Conservation (phyloP, 2,797 vertebrate species). For the Morelia viridis region DNA sequence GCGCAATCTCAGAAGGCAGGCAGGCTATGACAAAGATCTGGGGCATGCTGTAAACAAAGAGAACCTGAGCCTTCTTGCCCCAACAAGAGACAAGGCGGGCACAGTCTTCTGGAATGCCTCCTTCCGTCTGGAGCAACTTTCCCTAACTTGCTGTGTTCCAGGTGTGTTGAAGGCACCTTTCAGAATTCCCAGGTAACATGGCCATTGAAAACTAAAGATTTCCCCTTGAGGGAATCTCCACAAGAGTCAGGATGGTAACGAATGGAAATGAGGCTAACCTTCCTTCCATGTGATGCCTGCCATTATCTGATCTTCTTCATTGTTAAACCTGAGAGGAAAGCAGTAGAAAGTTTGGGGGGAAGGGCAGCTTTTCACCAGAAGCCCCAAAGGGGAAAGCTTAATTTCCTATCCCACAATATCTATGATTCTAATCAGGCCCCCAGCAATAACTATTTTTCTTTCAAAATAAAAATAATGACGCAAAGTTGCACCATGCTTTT, state of each 20-base stretch:
- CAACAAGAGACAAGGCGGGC: constrained; percentile 45
- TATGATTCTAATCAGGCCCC: background rate
- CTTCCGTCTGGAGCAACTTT: constrained; percentile 24
- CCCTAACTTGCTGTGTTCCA: background rate
- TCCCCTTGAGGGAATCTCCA: background rate
- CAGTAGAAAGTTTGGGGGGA: background rate
- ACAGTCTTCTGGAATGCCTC: constrained; percentile 52
- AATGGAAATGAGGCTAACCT: background rate
- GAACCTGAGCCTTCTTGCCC: constrained; percentile 21
- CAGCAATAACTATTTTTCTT: background rate
- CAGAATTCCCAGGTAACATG: background rate
- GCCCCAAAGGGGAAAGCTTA: background rate
- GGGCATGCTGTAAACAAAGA: constrained; percentile 62
- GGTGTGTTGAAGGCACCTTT: background rate
- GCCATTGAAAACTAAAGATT: background rate
- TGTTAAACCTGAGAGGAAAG: background rate
- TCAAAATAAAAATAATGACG: background rate
- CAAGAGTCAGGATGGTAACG: background rate
- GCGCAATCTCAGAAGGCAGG: constrained; percentile 54
- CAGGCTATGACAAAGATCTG: constrained; percentile 33
- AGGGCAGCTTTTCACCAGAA: background rate
- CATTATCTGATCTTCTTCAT: background rate
- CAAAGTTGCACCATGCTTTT: background rate
- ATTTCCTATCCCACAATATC: background rate
- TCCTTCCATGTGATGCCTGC: background rate